A percentile compares a stretch with the other conserved stretches of the same genome.
Conservation (phyloP, 37 sponge, comb jelly and placozoan species). For the Cliona cf. orientalis region DNA sequence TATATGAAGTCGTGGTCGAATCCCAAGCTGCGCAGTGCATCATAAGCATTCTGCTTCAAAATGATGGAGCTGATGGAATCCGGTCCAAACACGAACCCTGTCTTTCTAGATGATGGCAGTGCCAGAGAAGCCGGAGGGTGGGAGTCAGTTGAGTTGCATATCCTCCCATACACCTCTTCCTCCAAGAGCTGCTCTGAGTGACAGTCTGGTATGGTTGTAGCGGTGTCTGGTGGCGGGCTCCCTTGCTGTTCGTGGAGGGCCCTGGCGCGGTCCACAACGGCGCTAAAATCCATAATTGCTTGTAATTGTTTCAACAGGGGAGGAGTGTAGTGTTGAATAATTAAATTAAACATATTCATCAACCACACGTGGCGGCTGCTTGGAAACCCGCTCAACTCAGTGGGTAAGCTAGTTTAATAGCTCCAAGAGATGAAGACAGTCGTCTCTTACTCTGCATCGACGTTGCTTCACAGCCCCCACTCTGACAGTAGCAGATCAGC, state of each 20-base stretch:
- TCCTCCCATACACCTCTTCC: slow-evolving; percentile 43
- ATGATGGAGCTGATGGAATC: slow-evolving; percentile 46
- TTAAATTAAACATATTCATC: no score
- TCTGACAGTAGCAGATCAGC: no score
- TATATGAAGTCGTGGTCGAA: slow-evolving; percentile 37
- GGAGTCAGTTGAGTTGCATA: slow-evolving; percentile 11
- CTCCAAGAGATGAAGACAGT: no score
- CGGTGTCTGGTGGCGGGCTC: neutral
- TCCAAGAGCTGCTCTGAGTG: neutral
- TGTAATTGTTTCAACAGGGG: neutral
- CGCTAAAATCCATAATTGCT: slow-evolving; percentile 11
- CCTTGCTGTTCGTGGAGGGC: slow-evolving; percentile 1
- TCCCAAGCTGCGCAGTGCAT: slow-evolving; percentile 41
- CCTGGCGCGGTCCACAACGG: neutral
- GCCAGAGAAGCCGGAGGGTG: slow-evolving; percentile 24
- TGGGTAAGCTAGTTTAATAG: no score
- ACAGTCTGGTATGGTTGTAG: neutral
- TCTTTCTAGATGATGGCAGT: slow-evolving; percentile 32
- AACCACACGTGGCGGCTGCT: no score
- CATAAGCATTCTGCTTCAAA: slow-evolving; percentile 13
- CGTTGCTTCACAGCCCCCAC: no score
- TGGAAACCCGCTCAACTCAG: no score
- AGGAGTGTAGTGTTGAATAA: neutral
- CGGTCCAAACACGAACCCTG: slow-evolving; percentile 62
- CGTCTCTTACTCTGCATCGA: no score